A percentile compares a stretch with the other conserved stretches of the same genome.
phyloP scores from a whole-genome alignment of 2,113 vertebrate genomes.

The Rhinolophus sinicus region DNA sequence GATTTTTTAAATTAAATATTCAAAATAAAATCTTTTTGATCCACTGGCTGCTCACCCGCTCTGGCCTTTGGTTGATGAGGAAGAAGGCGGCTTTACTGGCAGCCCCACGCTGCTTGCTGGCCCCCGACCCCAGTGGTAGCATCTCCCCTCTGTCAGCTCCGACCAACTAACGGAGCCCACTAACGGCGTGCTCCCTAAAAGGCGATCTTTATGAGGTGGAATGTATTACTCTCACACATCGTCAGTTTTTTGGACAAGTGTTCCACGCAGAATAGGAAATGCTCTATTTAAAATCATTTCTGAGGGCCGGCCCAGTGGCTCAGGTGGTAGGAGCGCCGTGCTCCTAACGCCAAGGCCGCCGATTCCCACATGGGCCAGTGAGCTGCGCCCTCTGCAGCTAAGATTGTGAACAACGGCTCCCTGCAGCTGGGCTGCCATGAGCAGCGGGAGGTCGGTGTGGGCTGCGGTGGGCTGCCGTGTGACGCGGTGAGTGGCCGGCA shows the following conservation, averaged over 20 bases:
- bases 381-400: too few relatives aligned
- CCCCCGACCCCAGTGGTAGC: fast-evolving
- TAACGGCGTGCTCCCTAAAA: fast-evolving
- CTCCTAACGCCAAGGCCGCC: too few relatives aligned
- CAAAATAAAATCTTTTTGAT: conserved; percentile 87
- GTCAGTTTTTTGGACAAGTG: neutral
- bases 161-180: fast-evolving
- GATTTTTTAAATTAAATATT: conserved; percentile 87
- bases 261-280: neutral
- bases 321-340: too few relatives aligned
- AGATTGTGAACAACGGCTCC: too few relatives aligned
- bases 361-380: too few relatives aligned
- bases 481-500: too few relatives aligned
- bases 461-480: too few relatives aligned
- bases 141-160: fast-evolving
- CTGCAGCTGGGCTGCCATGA: too few relatives aligned
- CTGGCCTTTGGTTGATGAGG: fast-evolving
- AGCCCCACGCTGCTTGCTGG: too few relatives aligned
- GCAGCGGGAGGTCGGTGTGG: too few relatives aligned
- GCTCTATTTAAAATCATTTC: neutral
- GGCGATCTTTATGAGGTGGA: neutral
- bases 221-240: neutral
- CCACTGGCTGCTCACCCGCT: conserved; percentile 60
- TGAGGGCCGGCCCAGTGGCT: too few relatives aligned
- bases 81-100: fast-evolving